Evolutionary conservation across 2,888 invertebrate genomes (phyloP).

Genomic region (Acanthoscelides obtectus): DNA sequence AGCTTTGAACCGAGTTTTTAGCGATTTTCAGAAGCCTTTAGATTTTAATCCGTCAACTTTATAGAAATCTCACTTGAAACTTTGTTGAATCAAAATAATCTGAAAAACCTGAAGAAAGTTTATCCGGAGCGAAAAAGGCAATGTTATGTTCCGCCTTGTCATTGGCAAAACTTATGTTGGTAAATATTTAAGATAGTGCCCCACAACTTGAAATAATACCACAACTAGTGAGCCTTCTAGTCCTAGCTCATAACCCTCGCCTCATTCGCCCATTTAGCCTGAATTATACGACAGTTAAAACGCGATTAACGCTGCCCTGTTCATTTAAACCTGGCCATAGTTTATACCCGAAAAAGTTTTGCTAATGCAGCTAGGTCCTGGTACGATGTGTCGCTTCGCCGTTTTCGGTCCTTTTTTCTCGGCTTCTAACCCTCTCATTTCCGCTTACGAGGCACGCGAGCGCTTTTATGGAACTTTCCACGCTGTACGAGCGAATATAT

Average conservation of each 20-base stretch:
- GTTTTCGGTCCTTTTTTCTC: constrained; percentile 40
- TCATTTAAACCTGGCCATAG: constrained; percentile 33
- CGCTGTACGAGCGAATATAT: constrained; percentile 6
- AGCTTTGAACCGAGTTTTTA: too few species aligned
- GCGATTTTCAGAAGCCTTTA: too few species aligned
- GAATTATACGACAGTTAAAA: background rate
- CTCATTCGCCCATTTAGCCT: background rate
- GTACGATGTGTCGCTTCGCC: constrained; percentile 44
- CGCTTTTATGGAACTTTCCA: constrained; percentile 3
- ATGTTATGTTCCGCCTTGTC: too few species aligned
- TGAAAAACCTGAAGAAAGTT: too few species aligned
- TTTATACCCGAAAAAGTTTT: constrained; percentile 12
- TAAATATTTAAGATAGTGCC: too few species aligned
- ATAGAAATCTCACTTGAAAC: too few species aligned
- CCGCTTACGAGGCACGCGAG: constrained; percentile 40
- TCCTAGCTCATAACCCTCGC: background rate
- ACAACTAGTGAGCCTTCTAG: background rate
- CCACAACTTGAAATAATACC: too few species aligned
- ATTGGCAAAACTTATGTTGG: too few species aligned
- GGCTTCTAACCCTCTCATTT: constrained; percentile 38
- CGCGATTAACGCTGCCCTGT: background rate
- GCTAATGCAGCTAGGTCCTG: constrained; percentile 35
- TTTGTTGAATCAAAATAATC: too few species aligned
- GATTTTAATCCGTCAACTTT: too few species aligned
- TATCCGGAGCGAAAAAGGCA: too few species aligned